Conservation (phyloP, 2,888 invertebrate species). For the Rhagonycha fulva region DNA sequence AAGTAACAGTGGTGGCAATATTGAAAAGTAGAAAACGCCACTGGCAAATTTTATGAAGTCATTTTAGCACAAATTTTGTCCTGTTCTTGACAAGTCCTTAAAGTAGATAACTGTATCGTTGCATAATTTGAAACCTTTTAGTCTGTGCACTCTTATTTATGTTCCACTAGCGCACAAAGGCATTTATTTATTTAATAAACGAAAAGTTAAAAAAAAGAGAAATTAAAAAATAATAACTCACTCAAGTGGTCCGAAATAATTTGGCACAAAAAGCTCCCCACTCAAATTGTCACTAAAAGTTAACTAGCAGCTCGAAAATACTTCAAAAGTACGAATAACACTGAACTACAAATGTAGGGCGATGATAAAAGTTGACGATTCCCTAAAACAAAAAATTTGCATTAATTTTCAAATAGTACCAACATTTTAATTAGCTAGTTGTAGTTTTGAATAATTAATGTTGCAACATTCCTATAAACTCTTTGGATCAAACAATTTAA, state of each 20-base stretch:
- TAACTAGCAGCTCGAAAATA: conserved; percentile 19
- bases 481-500: neutral
- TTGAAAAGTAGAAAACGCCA: conserved; percentile 3
- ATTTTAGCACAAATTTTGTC: conserved; percentile 3
- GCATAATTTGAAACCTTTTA: conserved; percentile 19
- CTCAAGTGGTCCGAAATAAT: neutral
- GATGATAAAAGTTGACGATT: conserved; percentile 12
- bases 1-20: conserved; percentile 4
- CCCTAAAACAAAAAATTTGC: conserved; percentile 17
- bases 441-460: no score
- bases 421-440: no score
- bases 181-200: neutral
- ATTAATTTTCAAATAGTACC: neutral
- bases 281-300: conserved; percentile 15
- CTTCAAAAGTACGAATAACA: conserved; percentile 13
- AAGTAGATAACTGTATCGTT: conserved; percentile 17
- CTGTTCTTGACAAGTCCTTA: conserved; percentile 2
- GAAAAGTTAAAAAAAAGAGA: conserved; percentile 5
- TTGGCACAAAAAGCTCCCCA: neutral
- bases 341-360: conserved; percentile 11
- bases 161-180: conserved; percentile 20
- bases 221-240: conserved; percentile 18
- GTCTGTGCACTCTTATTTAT: conserved; percentile 16
- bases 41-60: conserved; percentile 7
- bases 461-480: no score